Evolutionary conservation across 2,888 invertebrate genomes (phyloP).

Genomic region (Pterostichus madidus): DNA sequence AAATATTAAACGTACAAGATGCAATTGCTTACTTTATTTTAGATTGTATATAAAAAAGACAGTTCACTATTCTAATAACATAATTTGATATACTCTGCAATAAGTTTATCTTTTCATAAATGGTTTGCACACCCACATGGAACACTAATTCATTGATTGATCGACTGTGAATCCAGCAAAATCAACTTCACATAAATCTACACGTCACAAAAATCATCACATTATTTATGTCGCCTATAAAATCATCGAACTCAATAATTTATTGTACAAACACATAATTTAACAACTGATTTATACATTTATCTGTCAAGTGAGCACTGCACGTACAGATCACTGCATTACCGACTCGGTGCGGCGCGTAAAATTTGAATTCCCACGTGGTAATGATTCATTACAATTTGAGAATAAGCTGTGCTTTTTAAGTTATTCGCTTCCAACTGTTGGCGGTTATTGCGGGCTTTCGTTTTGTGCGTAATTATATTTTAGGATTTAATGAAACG

Average conservation of each 20-base stretch:
- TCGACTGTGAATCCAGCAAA: not conserved
- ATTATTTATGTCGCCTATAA: not conserved
- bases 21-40: too few species aligned
- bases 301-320: not conserved
- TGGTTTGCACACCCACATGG: not conserved
- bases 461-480: constrained; percentile 33
- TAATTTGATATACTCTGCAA: too few species aligned
- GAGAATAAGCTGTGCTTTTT: constrained; percentile 34
- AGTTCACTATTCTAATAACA: too few species aligned
- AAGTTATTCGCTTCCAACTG: constrained; percentile 21
- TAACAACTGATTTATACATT: constrained; percentile 23
- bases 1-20: too few species aligned
- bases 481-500: constrained; percentile 21
- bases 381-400: constrained; percentile 41
- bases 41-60: too few species aligned
- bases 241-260: constrained; percentile 10
- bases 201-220: constrained; percentile 6
- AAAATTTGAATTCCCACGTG: constrained; percentile 26
- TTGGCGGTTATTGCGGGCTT: constrained; percentile 29
- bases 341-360: not conserved
- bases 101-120: not conserved
- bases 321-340: not conserved
- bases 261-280: constrained; percentile 16
- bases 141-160: not conserved
- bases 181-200: not conserved